Evolutionary conservation across 2,797 vertebrate genomes (phyloP).

Genomic region (Garrulus glandarius): DNA sequence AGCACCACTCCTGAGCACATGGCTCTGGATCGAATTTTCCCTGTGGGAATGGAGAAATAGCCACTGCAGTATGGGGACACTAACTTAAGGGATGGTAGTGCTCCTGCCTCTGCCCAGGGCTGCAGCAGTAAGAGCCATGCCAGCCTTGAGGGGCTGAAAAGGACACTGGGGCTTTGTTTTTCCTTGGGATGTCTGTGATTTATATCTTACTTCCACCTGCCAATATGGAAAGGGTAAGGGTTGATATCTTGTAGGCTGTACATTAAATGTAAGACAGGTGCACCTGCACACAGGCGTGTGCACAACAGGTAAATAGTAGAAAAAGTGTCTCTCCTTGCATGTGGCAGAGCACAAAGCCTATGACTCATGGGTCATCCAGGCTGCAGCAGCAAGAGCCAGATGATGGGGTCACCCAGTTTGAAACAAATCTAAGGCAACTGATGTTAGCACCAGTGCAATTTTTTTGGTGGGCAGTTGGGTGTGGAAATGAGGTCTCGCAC

Average conservation of each 20-base stretch:
- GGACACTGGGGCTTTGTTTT: not conserved
- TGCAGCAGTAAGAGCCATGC: not conserved
- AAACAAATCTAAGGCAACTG: not conserved
- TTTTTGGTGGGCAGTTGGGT: conserved; percentile 49
- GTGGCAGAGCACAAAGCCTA: not conserved
- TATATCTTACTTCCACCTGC: not conserved
- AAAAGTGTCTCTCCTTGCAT: not conserved
- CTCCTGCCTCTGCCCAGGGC: not conserved
- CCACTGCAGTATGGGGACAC: not conserved
- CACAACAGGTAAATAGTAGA: not conserved
- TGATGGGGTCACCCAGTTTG: not conserved
- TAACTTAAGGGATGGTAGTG: not conserved
- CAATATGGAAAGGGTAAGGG: not conserved
- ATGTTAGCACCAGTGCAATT: conserved; percentile 3
- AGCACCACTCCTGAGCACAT: not conserved
- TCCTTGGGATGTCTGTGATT: not conserved
- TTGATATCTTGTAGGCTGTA: not conserved
- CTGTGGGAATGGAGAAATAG: not conserved
- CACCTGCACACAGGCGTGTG: not conserved
- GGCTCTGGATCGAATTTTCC: not conserved
- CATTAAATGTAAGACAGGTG: not conserved
- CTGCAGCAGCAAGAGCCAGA: conserved; percentile 26
- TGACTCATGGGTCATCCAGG: not conserved
- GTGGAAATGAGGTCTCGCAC: conserved; percentile 53
- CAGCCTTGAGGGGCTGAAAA: not conserved